These are phyloP conservation scores for Falco columbarius DNA, from an alignment of 2,797 vertebrate genomes.

Conservation along the genomic window DNA sequence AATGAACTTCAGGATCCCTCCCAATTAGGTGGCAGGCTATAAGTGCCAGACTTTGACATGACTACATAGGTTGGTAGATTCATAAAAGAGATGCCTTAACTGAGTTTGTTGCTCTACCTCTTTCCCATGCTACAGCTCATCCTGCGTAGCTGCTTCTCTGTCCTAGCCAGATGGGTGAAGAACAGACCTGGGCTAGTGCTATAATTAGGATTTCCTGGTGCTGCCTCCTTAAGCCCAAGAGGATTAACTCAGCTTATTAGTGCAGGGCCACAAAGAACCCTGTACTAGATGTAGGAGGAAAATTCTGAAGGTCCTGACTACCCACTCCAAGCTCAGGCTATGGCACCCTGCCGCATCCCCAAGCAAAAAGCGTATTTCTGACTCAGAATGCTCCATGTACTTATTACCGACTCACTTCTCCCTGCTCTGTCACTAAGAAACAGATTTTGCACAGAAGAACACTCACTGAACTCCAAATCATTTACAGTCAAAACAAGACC, in stretches of 20 bases:
- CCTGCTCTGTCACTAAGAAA: conserved; percentile 6
- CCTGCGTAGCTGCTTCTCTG: background rate
- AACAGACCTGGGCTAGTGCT: background rate
- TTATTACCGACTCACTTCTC: background rate
- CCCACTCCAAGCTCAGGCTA: background rate
- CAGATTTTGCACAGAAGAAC: conserved; percentile 23
- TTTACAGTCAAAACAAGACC: conserved; percentile 49
- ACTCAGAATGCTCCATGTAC: background rate
- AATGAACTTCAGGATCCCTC: background rate
- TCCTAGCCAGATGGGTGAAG: background rate
- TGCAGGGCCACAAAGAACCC: background rate
- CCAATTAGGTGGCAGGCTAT: background rate
- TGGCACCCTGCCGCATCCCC: background rate
- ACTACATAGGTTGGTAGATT: background rate
- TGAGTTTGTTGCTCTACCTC: background rate
- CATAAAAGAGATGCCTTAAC: background rate
- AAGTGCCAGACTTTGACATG: background rate
- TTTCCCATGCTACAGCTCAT: background rate
- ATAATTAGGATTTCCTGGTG: background rate
- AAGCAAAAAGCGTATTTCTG: background rate
- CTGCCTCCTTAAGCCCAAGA: background rate
- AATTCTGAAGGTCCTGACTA: background rate
- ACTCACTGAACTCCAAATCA: background rate
- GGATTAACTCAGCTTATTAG: conserved; percentile 11
- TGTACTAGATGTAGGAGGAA: background rate